Evolutionary conservation across 30 jellyfish, hydroid and myxozoan genomes (phyloP), one percentile per base, ranked within the genome.

Genomic region (Hydractinia echinata): DNA sequence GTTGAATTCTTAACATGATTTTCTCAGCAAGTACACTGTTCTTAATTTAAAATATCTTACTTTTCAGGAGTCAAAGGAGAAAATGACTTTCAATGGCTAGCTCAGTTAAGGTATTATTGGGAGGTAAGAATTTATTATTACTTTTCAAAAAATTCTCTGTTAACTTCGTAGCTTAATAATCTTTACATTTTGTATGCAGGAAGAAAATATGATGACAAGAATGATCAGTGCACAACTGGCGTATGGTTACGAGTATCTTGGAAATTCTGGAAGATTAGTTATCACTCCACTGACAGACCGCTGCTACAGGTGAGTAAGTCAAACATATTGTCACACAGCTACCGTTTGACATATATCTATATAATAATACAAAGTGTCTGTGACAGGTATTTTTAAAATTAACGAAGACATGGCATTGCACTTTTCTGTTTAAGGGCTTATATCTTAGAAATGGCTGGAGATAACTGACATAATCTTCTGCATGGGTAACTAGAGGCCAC

Each of bases 151-250:
- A 73, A 11, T 11, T 15, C 14, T 30, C 1, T n/a, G 44, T 30
- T 30, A 30, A 30, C 44, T 8, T 15, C 83, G 53, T 77, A 14
- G 14, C n/a, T 14, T n/a, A 9, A n/a, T 15, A 11, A 50, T 11
- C 58, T 77, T 53, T 16, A 18, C 58, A n/a, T 44, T 9, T 30
- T 48, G 55, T 70, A 71, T 72, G 39, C 76, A 93, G 99, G 96
- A 93, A 6, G 95, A 93, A 10, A 87, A 87, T 72, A 20, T 93
- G 89, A 18, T 88, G 83, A 93, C 99, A 8, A 86, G 99, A 11
- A 93, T 93, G 99, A 93, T 93, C 86, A 93, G 99, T 88, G 99
- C 99, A 16, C 91, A 86, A 50, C 67, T 93, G 72, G 90, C 99
- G 13, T 91, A 91, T 79, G 98, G 98, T 4, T 91, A 91, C 58